These are phyloP conservation scores for Dermolepida albohirtum DNA, from an alignment of 2,888 invertebrate genomes.

Conservation along the genomic window DNA sequence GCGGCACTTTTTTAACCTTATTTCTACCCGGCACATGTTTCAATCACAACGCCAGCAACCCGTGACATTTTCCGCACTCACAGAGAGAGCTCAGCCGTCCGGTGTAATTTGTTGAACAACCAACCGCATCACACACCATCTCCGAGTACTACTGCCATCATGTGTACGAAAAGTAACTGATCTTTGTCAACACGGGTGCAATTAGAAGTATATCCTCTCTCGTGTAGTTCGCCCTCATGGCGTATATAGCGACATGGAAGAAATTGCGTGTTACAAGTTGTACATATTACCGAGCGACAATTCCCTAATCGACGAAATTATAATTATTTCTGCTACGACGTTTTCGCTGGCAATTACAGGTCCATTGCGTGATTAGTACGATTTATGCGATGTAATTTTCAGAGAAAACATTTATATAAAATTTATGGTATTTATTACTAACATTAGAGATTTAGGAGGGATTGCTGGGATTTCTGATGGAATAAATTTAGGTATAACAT, in stretches of 20 bases:
- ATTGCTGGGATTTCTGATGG: too few relatives aligned
- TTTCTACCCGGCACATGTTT: constrained; percentile 26
- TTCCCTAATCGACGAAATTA: constrained; percentile 44
- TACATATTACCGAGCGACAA: not conserved
- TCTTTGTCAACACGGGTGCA: constrained; percentile 20
- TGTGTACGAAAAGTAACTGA: constrained; percentile 16
- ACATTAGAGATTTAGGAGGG: too few relatives aligned
- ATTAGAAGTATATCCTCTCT: constrained; percentile 14
- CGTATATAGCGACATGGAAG: not conserved
- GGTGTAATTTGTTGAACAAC: not conserved
- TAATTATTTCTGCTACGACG: constrained; percentile 40
- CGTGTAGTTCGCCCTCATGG: not conserved
- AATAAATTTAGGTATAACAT: too few relatives aligned
- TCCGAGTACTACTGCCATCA: not conserved
- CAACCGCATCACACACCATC: not conserved
- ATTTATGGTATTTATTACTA: too few relatives aligned
- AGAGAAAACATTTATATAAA: constrained; percentile 7
- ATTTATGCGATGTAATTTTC: constrained; percentile 14
- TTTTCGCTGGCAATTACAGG: constrained; percentile 35
- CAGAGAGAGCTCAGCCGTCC: not conserved
- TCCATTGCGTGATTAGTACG: constrained; percentile 36
- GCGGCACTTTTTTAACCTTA: constrained; percentile 26
- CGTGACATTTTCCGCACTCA: constrained; percentile 23
- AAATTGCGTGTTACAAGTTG: not conserved
- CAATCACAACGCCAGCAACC: constrained; percentile 18